Base-by-base conservation (phyloP, 2,797 vertebrate species). In the Pelochelys cantorii region DNA sequence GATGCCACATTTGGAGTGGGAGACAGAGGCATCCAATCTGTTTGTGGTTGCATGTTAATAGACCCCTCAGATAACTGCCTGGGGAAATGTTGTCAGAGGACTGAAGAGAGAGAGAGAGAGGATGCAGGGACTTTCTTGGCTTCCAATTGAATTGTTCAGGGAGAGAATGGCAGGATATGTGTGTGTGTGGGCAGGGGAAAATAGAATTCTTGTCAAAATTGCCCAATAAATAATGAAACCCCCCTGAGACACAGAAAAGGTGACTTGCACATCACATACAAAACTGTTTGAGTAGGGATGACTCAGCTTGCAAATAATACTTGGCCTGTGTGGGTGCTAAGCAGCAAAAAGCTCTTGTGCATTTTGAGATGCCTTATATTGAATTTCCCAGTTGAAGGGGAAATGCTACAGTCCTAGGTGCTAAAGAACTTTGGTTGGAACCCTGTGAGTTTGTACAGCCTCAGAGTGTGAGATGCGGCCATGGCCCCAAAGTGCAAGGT, bases 201-300 rank as follows among this genome's bases (percentile, higher is more conserved):
- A 96, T 56, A 11, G 88, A 83, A 79, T 91, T 91, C 83, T 92
- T 91, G 93, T 96, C 92, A 90, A 93, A 96, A 96, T 95, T 92
- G 88, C 85, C 92, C 91, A 59, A 85, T 92, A 97, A 94, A 94
- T 97, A 95, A 96, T 91, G 87, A 95, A 96, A 94, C 91, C 93
- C 42, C 57, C 75, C 89, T 25, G 71, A 89, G 88, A 89, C 92
- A 79, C 91, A 89, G 55, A 84, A 83, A 88, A 84, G 88, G 93
- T 90, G 91, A 96, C 65, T 94, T 93, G 83, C 79, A 91, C 22
- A 1, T 74, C 85, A 81, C 87, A 93, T 84, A 74, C 84, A 95
- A 92, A 95, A 25, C 83, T 90, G 81, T 93, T 79, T 81, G n/a
- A 85, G 93, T 84, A 90, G 0, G 0, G 86, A 90, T 96, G 95